Evolutionary conservation across 2,797 vertebrate species (phyloP).

Genomic region (Sebastes umbrosus): DNA sequence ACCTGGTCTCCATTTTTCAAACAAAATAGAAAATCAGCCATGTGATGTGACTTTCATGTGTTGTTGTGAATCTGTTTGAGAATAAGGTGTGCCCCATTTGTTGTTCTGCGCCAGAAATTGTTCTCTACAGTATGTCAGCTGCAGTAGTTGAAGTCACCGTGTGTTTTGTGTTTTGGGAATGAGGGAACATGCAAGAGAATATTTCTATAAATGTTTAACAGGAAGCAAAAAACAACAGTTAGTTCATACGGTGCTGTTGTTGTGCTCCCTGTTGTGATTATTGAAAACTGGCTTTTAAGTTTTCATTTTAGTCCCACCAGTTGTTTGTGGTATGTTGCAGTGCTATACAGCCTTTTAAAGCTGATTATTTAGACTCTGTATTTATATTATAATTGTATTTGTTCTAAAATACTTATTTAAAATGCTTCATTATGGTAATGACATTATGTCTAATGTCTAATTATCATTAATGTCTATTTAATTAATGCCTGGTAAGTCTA

Average conservation of each 20-base stretch:
- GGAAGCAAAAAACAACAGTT: constrained; percentile 3
- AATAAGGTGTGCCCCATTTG: not conserved
- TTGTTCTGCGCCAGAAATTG: not conserved
- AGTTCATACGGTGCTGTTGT: not conserved
- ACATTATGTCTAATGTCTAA: not conserved
- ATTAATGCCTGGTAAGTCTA: not conserved
- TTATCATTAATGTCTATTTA: not conserved
- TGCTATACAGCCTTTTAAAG: not conserved
- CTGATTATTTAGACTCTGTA: not conserved
- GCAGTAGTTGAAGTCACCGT: not conserved
- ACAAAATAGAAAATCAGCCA: not conserved
- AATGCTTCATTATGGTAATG: not conserved
- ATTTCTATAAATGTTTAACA: constrained; percentile 27
- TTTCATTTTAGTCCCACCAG: not conserved
- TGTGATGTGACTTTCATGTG: constrained; percentile 1
- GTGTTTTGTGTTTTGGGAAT: not conserved
- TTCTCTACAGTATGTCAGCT: not conserved
- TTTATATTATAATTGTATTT: not conserved
- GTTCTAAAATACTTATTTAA: not conserved
- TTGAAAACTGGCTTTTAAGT: not conserved
- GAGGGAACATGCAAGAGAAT: not conserved
- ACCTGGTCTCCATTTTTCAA: not conserved
- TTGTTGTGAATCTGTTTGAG: not conserved
- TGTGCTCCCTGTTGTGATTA: not conserved
- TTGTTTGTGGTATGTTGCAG: not conserved